Evolutionary conservation across 2,797 vertebrate genomes (phyloP).

Genomic region (Cephalopachus bancanus): DNA sequence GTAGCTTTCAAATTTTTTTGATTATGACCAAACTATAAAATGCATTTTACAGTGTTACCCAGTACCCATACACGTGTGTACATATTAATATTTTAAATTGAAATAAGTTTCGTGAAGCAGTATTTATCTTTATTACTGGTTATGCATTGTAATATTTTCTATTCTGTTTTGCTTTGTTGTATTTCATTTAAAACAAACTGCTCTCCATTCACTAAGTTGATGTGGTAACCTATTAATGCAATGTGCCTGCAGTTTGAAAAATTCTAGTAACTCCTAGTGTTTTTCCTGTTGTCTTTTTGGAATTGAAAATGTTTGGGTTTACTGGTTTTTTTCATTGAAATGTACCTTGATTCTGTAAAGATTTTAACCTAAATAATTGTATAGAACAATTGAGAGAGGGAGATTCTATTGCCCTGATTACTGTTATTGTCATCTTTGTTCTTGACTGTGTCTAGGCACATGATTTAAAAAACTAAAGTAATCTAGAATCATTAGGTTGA

Average conservation of each 20-base stretch:
- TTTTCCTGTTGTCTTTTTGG: constrained; percentile 24
- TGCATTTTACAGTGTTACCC: not conserved
- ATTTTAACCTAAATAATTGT: constrained; percentile 42
- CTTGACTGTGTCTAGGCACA: not conserved
- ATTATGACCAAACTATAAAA: not conserved
- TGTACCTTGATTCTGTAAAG: constrained; percentile 24
- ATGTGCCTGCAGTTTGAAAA: constrained; percentile 11
- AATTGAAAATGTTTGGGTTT: constrained; percentile 56
- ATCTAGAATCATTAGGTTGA: not conserved
- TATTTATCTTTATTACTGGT: constrained; percentile 41
- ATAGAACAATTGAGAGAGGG: not conserved
- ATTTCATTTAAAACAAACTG: constrained; percentile 54
- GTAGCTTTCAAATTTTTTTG: not conserved
- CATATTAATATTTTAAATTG: constrained; percentile 25
- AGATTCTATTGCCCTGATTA: not conserved
- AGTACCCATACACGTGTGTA: constrained; percentile 7
- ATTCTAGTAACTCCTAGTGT: constrained; percentile 21
- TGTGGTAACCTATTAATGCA: not conserved
- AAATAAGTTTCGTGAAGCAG: constrained; percentile 52
- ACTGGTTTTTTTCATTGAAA: not conserved
- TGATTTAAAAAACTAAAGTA: constrained; percentile 12
- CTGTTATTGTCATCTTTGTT: not conserved
- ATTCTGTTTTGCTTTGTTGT: constrained; percentile 29
- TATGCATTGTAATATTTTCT: constrained; percentile 38
- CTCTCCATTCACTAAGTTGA: not conserved